phyloP scores from a whole-genome alignment of 2,797 vertebrate species.

The Brotula barbata region DNA sequence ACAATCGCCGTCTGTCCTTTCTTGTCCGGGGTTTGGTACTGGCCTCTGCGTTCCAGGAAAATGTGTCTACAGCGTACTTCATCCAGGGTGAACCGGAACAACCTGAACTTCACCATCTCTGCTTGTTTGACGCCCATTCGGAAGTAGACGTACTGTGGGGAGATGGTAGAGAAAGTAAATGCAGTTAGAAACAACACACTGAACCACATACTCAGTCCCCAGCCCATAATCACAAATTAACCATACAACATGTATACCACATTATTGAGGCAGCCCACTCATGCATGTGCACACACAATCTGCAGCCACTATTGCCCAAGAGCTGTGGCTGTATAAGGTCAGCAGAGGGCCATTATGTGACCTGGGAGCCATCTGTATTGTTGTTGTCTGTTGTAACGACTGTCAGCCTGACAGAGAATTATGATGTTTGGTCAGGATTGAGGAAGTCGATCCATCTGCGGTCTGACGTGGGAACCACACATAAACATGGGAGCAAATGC shows the following conservation, averaged over 20 bases:
- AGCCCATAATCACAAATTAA: background rate
- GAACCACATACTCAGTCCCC: too few species aligned
- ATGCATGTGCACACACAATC: too few species aligned
- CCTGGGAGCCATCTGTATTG: background rate
- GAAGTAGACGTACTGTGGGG: constrained; percentile 89
- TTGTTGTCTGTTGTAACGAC: background rate
- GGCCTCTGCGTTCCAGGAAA: constrained; percentile 90
- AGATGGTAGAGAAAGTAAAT: constrained; percentile 6
- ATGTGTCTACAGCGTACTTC: constrained; percentile 84
- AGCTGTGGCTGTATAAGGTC: background rate
- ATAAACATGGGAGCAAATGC: background rate
- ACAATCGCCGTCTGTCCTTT: constrained; percentile 83
- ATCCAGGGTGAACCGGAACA: constrained; percentile 79
- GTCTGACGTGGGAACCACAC: background rate
- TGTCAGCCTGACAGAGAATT: background rate
- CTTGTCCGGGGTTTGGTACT: constrained; percentile 89
- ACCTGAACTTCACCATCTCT: constrained; percentile 81
- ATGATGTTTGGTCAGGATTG: constrained; percentile 22
- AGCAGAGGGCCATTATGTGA: constrained; percentile 22
- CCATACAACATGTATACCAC: too few species aligned
- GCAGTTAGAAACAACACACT: too few species aligned
- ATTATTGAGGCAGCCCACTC: too few species aligned
- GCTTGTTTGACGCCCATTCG: constrained; percentile 89
- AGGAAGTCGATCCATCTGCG: constrained; percentile 36
- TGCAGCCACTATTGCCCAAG: background rate